Evolutionary conservation across 2,888 invertebrate species (phyloP).

Genomic region (Caenorhabditis angaria): DNA sequence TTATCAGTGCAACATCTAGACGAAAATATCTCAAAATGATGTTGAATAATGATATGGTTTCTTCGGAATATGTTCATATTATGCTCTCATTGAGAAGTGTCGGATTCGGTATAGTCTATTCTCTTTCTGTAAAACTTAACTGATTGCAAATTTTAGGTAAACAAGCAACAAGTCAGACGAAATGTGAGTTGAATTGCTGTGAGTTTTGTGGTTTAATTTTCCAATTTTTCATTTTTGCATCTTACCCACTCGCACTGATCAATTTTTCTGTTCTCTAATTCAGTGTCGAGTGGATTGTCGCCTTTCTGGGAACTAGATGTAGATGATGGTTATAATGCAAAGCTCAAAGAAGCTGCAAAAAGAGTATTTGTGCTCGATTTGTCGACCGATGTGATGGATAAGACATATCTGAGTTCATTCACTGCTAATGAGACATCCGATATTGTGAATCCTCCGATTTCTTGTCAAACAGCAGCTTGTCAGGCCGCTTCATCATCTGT

Average conservation of each 20-base stretch:
- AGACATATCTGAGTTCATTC: slow-evolving; percentile 37
- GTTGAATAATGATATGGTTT: slow-evolving; percentile 48
- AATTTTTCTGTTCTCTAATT: slow-evolving; percentile 11
- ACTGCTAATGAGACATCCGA: slow-evolving; percentile 10
- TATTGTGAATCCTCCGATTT: slow-evolving; percentile 36
- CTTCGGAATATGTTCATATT: slow-evolving; percentile 64
- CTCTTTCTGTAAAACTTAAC: not conserved
- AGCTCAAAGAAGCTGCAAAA: slow-evolving; percentile 22
- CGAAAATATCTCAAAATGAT: slow-evolving; percentile 31
- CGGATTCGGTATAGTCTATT: slow-evolving; percentile 48
- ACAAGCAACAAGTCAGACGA: slow-evolving; percentile 19
- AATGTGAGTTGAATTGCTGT: slow-evolving; percentile 44
- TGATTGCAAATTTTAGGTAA: slow-evolving; percentile 18
- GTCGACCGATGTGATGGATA: slow-evolving; percentile 35
- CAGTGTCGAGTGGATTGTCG: slow-evolving; percentile 46
- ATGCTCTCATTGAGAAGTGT: slow-evolving; percentile 53
- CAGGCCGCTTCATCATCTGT: slow-evolving; percentile 7
- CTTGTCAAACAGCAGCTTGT: slow-evolving; percentile 35
- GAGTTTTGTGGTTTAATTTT: slow-evolving; percentile 15
- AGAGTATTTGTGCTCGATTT: slow-evolving; percentile 40
- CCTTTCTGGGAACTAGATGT: slow-evolving; percentile 41
- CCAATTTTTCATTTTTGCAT: slow-evolving; percentile 1
- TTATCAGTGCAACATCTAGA: slow-evolving; percentile 15
- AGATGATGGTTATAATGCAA: slow-evolving; percentile 41
- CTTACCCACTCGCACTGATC: not conserved